These are phyloP conservation scores for Ceratina calcarata DNA, from an alignment of 1,140 invertebrate species.

Conservation along the genomic window DNA sequence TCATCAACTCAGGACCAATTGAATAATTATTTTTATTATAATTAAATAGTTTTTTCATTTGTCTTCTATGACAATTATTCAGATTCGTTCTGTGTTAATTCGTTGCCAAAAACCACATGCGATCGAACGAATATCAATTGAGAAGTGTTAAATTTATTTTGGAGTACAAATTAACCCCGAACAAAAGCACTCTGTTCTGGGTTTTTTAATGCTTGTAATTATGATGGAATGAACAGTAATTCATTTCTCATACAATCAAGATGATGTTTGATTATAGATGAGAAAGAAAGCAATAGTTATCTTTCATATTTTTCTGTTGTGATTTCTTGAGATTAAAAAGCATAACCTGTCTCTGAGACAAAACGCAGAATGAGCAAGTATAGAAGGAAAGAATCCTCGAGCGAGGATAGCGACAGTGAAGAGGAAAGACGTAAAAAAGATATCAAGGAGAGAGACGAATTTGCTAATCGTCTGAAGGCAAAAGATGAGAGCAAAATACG, in stretches of 20 bases:
- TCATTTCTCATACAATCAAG: too few species aligned
- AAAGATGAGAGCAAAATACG: slow-evolving; percentile 95
- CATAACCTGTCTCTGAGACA: slow-evolving; percentile 17
- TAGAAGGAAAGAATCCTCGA: slow-evolving; percentile 79
- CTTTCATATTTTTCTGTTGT: neutral
- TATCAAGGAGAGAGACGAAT: slow-evolving; percentile 96
- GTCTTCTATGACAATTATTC: neutral
- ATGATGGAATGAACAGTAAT: neutral
- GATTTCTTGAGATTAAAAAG: neutral
- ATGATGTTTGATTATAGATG: neutral
- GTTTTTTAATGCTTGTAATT: neutral
- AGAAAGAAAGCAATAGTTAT: neutral
- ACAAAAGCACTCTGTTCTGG: neutral
- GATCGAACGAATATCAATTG: neutral
- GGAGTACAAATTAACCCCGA: slow-evolving; percentile 2
- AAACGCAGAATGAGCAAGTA: slow-evolving; percentile 77
- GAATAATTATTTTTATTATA: neutral
- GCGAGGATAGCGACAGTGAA: slow-evolving; percentile 83
- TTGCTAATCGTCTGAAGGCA: slow-evolving; percentile 92
- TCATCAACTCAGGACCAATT: too few species aligned
- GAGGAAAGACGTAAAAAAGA: slow-evolving; percentile 88
- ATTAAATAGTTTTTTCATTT: neutral
- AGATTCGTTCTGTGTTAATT: neutral
- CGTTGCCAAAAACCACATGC: neutral
- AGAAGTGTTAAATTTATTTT: neutral